phyloP scores from a whole-genome alignment of 2,113 vertebrate species.

The Ranitomeya imitator region DNA sequence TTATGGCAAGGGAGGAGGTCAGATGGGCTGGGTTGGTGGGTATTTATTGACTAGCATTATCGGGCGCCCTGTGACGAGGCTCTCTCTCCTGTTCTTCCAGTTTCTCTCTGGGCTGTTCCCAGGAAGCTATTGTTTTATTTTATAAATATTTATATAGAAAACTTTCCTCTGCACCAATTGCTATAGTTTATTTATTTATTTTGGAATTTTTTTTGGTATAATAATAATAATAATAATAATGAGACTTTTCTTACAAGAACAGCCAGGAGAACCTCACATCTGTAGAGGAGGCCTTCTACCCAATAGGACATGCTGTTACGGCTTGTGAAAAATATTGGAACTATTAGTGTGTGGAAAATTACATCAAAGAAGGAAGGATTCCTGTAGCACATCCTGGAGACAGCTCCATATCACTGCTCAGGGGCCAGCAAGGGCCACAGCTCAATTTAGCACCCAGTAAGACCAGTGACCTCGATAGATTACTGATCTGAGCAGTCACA shows the following conservation, averaged over 20 bases:
- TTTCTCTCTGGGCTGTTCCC: constrained; percentile 54
- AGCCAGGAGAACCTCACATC: constrained; percentile 27
- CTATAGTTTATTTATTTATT: constrained; percentile 57
- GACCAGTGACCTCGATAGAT: neutral
- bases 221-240: constrained; percentile 5
- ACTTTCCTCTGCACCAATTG: constrained; percentile 54
- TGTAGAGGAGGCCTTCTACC: constrained; percentile 49
- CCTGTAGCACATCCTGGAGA: constrained; percentile 25
- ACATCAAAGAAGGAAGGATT: constrained; percentile 15
- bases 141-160: constrained; percentile 58
- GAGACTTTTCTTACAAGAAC: constrained; percentile 23
- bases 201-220: constrained; percentile 37
- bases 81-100: constrained; percentile 57
- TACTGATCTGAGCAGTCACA: no score
- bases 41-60: constrained; percentile 76
- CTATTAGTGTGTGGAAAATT: neutral
- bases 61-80: constrained; percentile 54
- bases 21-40: constrained; percentile 65
- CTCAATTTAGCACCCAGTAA: constrained; percentile 4
- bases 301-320: constrained; percentile 58
- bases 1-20: constrained; percentile 59
- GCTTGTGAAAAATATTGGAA: constrained; percentile 56
- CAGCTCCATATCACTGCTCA: constrained; percentile 44
- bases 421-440: constrained; percentile 18
- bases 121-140: constrained; percentile 56